Evolutionary conservation across 2,113 vertebrate species (phyloP).

Genomic region (Anser brachyrhynchus): DNA sequence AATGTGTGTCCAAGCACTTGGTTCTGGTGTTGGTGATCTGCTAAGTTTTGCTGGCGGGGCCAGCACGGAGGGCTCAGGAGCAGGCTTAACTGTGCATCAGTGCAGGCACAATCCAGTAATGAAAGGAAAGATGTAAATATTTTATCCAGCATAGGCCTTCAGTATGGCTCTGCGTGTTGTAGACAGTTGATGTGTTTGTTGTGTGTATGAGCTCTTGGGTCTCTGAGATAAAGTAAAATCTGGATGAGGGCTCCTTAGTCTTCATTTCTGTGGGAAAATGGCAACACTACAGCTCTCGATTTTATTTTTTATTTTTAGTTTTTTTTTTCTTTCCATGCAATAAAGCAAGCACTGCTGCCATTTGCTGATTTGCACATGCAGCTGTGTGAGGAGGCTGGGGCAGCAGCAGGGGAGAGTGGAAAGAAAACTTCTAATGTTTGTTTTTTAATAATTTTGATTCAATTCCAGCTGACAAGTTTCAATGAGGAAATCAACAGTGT

Average conservation of each 20-base stretch:
- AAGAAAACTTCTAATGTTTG: background rate
- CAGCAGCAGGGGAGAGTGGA: background rate
- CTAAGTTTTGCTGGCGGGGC: background rate
- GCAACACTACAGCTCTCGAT: background rate
- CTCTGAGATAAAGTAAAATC: background rate
- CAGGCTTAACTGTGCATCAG: accelerated
- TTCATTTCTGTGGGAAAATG: background rate
- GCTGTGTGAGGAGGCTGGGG: background rate
- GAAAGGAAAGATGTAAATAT: background rate
- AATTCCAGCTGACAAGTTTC: background rate
- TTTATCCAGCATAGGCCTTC: background rate
- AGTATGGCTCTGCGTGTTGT: background rate
- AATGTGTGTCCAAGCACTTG: background rate
- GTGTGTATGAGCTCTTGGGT: accelerated
- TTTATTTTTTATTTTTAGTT: background rate
- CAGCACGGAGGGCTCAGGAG: background rate
- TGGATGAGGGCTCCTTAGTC: background rate
- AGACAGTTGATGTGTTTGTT: accelerated
- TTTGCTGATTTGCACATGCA: background rate
- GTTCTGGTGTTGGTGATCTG: background rate
- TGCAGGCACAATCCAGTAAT: background rate
- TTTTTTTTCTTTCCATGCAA: background rate
- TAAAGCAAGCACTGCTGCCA: background rate
- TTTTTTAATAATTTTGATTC: background rate
- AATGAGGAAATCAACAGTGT: background rate